Conservation (phyloP, 2,113 vertebrate species). For the Sinocyclocheilus anshuiensis region DNA sequence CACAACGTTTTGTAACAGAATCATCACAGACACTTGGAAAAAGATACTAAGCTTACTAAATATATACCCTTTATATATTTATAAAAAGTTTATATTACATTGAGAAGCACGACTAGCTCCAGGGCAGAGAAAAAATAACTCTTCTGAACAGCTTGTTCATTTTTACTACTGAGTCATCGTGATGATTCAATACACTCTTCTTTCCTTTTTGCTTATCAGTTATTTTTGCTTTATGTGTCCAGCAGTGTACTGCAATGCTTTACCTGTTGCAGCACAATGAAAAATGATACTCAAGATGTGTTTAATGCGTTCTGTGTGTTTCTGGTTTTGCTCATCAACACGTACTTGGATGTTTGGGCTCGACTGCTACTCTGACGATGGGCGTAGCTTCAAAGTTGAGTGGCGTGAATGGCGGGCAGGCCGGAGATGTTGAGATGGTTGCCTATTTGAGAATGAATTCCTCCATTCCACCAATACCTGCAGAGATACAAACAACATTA, state of each 20-base stretch:
- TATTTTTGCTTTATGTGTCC: background rate
- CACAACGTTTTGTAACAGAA: background rate
- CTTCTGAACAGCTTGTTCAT: background rate
- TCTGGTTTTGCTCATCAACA: constrained; percentile 28
- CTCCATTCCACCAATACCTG: constrained; percentile 91
- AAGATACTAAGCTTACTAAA: background rate
- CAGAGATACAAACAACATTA: constrained; percentile 36
- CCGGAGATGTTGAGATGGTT: constrained; percentile 83
- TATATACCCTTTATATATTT: too few species aligned
- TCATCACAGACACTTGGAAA: background rate
- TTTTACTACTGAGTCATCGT: background rate
- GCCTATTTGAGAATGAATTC: constrained; percentile 93
- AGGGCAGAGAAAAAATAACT: constrained; percentile 1
- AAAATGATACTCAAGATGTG: background rate
- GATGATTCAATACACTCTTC: background rate
- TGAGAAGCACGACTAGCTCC: background rate
- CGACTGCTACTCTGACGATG: constrained; percentile 92
- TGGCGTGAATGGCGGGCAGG: constrained; percentile 89
- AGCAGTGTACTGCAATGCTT: background rate
- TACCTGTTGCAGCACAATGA: background rate
- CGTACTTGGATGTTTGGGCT: constrained; percentile 94
- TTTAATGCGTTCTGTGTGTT: background rate
- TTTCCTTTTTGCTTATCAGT: background rate
- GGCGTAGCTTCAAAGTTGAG: constrained; percentile 93
- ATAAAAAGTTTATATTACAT: background rate